phyloP scores from a whole-genome alignment of 2,113 vertebrate genomes.

The Hippopotamus amphibius region DNA sequence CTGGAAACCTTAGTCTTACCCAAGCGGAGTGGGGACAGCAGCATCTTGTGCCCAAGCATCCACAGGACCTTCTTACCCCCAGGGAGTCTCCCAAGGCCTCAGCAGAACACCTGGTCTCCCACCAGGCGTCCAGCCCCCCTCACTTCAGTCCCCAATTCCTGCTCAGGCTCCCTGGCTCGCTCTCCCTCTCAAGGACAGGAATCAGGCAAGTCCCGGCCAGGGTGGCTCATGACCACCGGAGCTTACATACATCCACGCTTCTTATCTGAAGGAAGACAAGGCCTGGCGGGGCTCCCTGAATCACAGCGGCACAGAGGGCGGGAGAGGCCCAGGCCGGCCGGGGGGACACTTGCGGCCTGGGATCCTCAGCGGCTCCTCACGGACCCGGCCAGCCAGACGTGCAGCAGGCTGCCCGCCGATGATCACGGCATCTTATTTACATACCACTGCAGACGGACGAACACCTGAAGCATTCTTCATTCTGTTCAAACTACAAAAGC shows the following conservation, averaged over 20 bases:
- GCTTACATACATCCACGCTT: constrained; percentile 15
- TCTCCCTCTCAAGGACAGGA: not conserved
- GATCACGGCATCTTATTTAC: constrained; percentile 62
- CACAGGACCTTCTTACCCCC: not conserved
- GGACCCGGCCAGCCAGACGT: not conserved
- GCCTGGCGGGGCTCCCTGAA: constrained; percentile 41
- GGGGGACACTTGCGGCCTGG: not conserved
- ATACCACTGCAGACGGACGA: constrained; percentile 54
- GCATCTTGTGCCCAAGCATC: not conserved
- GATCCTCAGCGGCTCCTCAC: not conserved
- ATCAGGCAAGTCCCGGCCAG: not conserved
- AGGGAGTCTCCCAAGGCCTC: not conserved
- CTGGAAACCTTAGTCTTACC: not conserved
- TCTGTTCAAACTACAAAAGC: constrained; percentile 67
- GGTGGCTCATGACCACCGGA: constrained; percentile 10
- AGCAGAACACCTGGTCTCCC: not conserved
- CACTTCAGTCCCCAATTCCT: not conserved
- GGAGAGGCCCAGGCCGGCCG: not conserved
- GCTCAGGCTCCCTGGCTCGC: not conserved
- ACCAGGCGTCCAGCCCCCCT: not conserved
- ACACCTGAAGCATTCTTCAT: constrained; percentile 70
- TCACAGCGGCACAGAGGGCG: not conserved
- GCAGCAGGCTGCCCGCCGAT: not conserved
- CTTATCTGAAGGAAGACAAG: constrained; percentile 66
- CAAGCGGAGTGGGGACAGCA: not conserved